Conservation (phyloP, 2,888 invertebrate genomes). For the Pristionchus mayeri region DNA sequence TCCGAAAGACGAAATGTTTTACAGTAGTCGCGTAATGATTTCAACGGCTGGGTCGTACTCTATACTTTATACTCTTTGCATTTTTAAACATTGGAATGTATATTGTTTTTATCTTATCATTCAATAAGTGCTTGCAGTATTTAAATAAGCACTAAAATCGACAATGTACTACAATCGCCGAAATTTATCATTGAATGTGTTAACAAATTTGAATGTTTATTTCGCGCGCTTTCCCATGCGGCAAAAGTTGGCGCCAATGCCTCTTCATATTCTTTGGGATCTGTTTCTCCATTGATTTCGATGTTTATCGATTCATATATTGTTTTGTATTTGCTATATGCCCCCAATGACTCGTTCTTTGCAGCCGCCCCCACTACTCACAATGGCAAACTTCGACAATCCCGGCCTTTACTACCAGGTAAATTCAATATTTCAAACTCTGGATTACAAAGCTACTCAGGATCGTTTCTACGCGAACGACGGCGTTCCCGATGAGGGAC, state of each 20-base stretch:
- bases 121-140: too few species aligned
- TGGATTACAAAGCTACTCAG: constrained; percentile 44
- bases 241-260: constrained; percentile 48
- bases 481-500: constrained; percentile 71
- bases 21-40: background rate
- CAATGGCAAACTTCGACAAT: constrained; percentile 72
- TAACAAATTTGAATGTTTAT: constrained; percentile 6
- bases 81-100: background rate
- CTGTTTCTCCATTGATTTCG: background rate
- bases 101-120: too few species aligned
- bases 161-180: too few species aligned
- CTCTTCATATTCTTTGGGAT: background rate
- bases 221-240: constrained; percentile 31
- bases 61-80: background rate
- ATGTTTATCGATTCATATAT: background rate
- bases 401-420: constrained; percentile 73
- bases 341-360: background rate
- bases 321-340: background rate
- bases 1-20: background rate
- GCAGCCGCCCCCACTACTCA: constrained; percentile 14
- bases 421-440: background rate
- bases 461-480: constrained; percentile 72
- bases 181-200: too few species aligned
- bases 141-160: too few species aligned
- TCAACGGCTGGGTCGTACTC: background rate